Evolutionary conservation across 35 echinoderm and acorn worm genomes (phyloP).

Genomic region (Diadema setosum): DNA sequence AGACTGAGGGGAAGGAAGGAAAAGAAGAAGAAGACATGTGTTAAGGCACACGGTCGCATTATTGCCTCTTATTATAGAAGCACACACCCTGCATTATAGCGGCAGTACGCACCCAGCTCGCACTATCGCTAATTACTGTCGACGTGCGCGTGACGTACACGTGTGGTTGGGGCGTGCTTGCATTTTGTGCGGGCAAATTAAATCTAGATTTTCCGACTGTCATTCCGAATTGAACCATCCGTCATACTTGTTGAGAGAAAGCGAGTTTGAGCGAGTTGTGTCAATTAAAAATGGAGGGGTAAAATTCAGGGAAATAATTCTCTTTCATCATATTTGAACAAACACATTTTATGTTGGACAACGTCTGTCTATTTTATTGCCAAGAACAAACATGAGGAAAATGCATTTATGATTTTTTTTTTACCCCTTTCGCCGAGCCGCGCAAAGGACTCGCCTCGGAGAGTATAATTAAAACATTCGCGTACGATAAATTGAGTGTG

Average conservation of each 20-base stretch:
- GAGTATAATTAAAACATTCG: not conserved
- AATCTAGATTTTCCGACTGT: slow-evolving; percentile 2
- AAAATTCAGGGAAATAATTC: no score
- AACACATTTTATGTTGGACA: not conserved
- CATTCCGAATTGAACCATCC: not conserved
- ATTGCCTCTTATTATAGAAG: no score
- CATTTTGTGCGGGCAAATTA: not conserved
- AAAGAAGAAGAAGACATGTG: no score
- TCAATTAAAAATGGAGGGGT: not conserved
- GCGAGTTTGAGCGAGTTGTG: not conserved
- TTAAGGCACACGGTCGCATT: no score
- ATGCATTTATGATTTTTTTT: not conserved
- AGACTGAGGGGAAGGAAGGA: no score
- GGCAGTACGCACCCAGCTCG: no score
- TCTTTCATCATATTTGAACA: slow-evolving; percentile 4
- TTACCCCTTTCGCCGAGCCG: not conserved
- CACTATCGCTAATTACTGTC: not conserved
- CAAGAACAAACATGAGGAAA: no score
- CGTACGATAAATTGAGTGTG: not conserved
- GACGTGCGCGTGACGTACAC: slow-evolving; percentile 2
- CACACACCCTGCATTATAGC: no score
- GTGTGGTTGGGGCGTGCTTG: not conserved
- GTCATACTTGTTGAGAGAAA: slow-evolving; percentile 6
- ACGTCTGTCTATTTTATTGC: no score
- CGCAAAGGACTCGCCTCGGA: not conserved